phyloP scores from a whole-genome alignment of 2,113 vertebrate genomes.

The Chaenocephalus aceratus region DNA sequence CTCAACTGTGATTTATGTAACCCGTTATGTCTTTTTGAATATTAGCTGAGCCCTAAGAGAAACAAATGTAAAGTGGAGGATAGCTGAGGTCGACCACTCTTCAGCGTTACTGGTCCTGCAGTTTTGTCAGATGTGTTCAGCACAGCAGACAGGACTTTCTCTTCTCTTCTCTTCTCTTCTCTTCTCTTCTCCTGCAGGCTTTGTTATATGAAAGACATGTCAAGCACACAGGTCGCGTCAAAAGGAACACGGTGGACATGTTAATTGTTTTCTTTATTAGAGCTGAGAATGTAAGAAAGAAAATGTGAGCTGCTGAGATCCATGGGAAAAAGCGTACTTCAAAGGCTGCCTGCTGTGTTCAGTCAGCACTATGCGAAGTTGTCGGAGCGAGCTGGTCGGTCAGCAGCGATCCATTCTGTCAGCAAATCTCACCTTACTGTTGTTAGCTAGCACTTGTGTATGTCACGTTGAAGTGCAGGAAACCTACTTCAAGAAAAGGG shows the following conservation, averaged over 20 bases:
- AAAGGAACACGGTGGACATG: slow-evolving; percentile 59
- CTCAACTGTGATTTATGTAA: slow-evolving; percentile 14
- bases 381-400: slow-evolving; percentile 49
- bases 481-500: slow-evolving; percentile 49
- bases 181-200: slow-evolving; percentile 23
- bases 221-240: slow-evolving; percentile 55
- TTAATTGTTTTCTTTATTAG: slow-evolving; percentile 70
- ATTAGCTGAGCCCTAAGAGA: slow-evolving; percentile 9
- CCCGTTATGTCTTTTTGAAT: slow-evolving; percentile 9
- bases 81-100: slow-evolving; percentile 31
- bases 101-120: slow-evolving; percentile 12
- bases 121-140: slow-evolving; percentile 47
- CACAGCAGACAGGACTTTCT: slow-evolving; percentile 42
- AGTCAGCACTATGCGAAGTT: slow-evolving; percentile 70
- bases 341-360: slow-evolving; percentile 66
- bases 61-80: background rate
- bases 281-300: slow-evolving; percentile 22
- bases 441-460: slow-evolving; percentile 46
- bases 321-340: slow-evolving; percentile 69
- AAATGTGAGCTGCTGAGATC: slow-evolving; percentile 49
- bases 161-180: slow-evolving; percentile 6
- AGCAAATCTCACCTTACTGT: slow-evolving; percentile 72
- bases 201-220: slow-evolving; percentile 64
- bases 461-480: slow-evolving; percentile 54
- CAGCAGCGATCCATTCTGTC: slow-evolving; percentile 67